Percentiles rank a stretch among this genome's conserved stretches.
These are phyloP conservation scores for Bradypodion ventrale DNA, from an alignment of 2,797 vertebrate genomes.

Conservation along the genomic window DNA sequence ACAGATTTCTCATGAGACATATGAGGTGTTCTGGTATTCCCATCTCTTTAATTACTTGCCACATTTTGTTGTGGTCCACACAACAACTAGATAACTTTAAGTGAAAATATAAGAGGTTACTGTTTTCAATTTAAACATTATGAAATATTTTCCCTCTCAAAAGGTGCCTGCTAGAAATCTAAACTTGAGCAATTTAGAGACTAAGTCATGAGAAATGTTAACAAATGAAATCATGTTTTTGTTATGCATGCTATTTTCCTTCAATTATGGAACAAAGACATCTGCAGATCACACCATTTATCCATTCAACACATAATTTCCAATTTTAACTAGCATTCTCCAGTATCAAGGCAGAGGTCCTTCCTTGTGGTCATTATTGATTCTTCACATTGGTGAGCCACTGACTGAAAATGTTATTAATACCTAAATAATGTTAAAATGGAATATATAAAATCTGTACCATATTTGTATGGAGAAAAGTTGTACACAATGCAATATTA, in stretches of 20 bases:
- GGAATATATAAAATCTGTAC: too few relatives aligned
- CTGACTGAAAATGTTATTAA: not conserved
- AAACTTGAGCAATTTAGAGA: not conserved
- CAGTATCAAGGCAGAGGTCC: not conserved
- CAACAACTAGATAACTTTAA: not conserved
- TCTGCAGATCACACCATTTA: not conserved
- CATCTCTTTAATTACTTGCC: too few relatives aligned
- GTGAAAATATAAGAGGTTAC: not conserved
- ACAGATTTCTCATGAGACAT: too few relatives aligned
- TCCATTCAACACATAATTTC: not conserved
- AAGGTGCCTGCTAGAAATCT: not conserved
- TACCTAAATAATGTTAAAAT: too few relatives aligned
- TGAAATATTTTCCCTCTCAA: not conserved
- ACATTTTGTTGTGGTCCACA: too few relatives aligned
- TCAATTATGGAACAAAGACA: not conserved
- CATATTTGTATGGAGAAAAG: not conserved
- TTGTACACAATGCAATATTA: constrained; percentile 46
- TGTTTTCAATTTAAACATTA: not conserved
- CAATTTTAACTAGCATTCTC: too few relatives aligned
- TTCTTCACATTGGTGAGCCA: not conserved
- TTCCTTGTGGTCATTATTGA: not conserved
- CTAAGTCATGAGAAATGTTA: too few relatives aligned
- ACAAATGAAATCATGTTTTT: not conserved
- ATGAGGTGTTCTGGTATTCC: too few relatives aligned
- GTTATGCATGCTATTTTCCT: not conserved